phyloP scores from a whole-genome alignment of 1,140 invertebrate genomes.

The Tetraneura akinire region DNA sequence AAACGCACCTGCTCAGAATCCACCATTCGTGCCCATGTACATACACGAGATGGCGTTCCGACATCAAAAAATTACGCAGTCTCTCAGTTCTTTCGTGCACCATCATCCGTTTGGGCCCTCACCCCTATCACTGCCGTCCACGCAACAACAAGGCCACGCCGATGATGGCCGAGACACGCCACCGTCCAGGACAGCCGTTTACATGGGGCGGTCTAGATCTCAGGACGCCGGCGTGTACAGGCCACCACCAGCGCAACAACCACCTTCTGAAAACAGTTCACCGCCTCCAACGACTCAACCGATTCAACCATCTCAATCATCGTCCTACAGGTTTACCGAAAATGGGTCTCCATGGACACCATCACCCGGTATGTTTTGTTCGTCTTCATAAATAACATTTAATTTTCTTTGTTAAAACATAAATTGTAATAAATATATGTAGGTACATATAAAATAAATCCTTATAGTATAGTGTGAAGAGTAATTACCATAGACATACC shows the following conservation, averaged over 20 bases:
- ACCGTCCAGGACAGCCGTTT: constrained; percentile 26
- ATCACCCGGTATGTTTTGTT: constrained; percentile 58
- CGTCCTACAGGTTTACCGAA: constrained; percentile 60
- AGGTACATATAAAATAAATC: too few relatives aligned
- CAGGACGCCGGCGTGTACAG: constrained; percentile 42
- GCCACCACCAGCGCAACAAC: constrained; percentile 56
- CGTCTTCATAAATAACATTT: background rate
- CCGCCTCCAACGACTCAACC: constrained; percentile 44
- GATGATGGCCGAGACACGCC: constrained; percentile 31
- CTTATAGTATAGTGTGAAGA: too few relatives aligned
- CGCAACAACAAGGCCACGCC: background rate
- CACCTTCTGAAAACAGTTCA: constrained; percentile 53
- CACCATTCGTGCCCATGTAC: constrained; percentile 73
- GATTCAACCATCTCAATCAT: background rate
- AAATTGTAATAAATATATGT: too few relatives aligned
- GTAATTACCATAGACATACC: too few relatives aligned
- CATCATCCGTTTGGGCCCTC: constrained; percentile 62
- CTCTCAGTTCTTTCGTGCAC: constrained; percentile 20
- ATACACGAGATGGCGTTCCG: constrained; percentile 64
- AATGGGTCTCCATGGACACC: constrained; percentile 62
- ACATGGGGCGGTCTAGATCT: constrained; percentile 52
- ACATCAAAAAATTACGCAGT: constrained; percentile 55
- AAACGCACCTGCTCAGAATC: constrained; percentile 80
- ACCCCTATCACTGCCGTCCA: background rate
- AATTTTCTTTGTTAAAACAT: too few relatives aligned